A percentile compares a stretch with the other conserved stretches of the same genome.
These are phyloP conservation scores for Pollenia labialis DNA, from an alignment of 2,888 invertebrate genomes.

Conservation along the genomic window DNA sequence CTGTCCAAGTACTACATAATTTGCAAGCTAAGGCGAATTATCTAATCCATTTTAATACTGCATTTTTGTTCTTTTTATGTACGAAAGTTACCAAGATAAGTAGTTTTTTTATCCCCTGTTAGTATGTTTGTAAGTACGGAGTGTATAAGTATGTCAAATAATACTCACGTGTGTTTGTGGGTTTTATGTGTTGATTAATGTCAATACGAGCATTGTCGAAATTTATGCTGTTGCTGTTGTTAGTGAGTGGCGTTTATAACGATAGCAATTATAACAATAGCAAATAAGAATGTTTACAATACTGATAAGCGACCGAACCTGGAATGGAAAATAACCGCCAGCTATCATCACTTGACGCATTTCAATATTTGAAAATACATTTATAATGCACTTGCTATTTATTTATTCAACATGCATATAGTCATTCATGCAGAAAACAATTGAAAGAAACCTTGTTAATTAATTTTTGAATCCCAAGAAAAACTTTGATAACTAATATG, in stretches of 20 bases:
- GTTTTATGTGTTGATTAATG: neutral
- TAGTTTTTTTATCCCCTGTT: no score
- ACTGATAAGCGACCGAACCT: constrained; percentile 49
- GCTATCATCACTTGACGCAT: constrained; percentile 64
- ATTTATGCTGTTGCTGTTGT: constrained; percentile 14
- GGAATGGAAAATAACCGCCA: constrained; percentile 67
- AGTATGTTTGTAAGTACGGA: no score
- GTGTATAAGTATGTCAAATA: neutral
- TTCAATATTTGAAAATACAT: constrained; percentile 63
- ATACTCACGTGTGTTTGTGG: neutral
- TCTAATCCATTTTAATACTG: no score
- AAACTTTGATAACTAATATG: no score
- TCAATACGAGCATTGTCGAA: neutral
- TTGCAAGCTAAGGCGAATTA: no score
- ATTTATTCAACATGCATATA: neutral
- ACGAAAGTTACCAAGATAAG: no score
- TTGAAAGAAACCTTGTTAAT: no score
- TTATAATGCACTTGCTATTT: constrained; percentile 58
- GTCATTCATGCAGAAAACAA: constrained; percentile 6
- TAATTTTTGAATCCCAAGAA: no score
- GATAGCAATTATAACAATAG: constrained; percentile 41
- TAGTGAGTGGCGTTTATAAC: constrained; percentile 15
- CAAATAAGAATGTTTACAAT: constrained; percentile 13
- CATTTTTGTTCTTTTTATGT: no score
- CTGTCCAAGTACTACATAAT: no score